phyloP scores from a whole-genome alignment of 2,797 vertebrate species.

The Sebastes nivosus region DNA sequence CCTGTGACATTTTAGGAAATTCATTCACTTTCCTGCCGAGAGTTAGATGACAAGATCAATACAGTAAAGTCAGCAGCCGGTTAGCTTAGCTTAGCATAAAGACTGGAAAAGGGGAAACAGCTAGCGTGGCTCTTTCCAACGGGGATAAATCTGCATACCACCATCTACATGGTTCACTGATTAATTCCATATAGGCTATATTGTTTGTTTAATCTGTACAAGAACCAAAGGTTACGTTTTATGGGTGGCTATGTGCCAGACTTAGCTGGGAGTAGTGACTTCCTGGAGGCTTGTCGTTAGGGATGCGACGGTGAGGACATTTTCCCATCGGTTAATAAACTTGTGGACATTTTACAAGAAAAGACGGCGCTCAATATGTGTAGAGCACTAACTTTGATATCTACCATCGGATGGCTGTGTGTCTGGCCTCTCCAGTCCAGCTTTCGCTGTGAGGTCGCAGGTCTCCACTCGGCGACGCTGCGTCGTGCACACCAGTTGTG shows the following conservation, averaged over 20 bases:
- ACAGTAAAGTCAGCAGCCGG: background rate
- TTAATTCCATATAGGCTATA: too few relatives aligned
- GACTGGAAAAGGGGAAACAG: background rate
- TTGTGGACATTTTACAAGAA: too few relatives aligned
- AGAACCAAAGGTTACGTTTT: background rate
- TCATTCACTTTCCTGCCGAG: background rate
- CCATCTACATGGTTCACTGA: background rate
- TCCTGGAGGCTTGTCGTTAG: background rate
- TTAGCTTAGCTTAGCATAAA: background rate
- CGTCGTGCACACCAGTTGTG: too few relatives aligned
- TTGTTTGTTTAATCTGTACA: background rate
- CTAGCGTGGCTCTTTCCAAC: too few relatives aligned
- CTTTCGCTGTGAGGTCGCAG: too few relatives aligned
- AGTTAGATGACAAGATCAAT: background rate
- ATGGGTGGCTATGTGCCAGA: background rate
- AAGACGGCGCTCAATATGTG: too few relatives aligned
- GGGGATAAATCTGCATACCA: background rate
- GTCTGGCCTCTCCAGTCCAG: too few relatives aligned
- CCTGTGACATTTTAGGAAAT: background rate
- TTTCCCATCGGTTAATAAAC: too few relatives aligned
- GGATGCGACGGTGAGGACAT: too few relatives aligned
- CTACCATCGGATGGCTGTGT: too few relatives aligned
- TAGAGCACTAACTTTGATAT: too few relatives aligned
- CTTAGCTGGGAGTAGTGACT: background rate
- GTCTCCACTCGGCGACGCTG: too few relatives aligned